Evolutionary conservation across 2,888 invertebrate species (phyloP), one percentile per base, ranked within the genome.

Genomic region (Limnephilus lunatus): DNA sequence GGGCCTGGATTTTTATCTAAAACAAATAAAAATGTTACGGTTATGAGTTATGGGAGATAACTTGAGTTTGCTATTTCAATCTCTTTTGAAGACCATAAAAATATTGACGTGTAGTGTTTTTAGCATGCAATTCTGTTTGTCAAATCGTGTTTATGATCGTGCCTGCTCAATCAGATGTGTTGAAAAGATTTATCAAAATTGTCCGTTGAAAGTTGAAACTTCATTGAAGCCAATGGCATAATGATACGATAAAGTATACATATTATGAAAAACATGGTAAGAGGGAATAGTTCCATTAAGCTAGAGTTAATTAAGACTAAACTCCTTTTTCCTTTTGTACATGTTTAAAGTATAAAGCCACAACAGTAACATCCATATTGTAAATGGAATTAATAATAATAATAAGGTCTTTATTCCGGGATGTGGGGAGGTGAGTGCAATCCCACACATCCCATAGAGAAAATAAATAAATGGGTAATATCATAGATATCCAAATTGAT

Each of bases 1-100:
- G 98, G 98, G 0, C 98, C 98, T 82, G 98, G 97, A 93, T 96
- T 95, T 95, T 97, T 98, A 90, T 97, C 97, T 96, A 94, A 93
- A 95, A 94, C 25, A 87, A 39, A 88, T 32, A 35, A 68, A n/a
- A 85, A 82, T 31, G 31, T 1, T 31, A 68, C 53, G 25, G 53
- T 68, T 25, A 53, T 53, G 53, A 53, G 19, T 53, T 19, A 14
- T 48, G 48, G 15, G 48, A 48, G 53, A 5, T 53, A 68, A 19
- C 53, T 25, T 68, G 53, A 68, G 53, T 68, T 19, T 68, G 19
- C 25, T 1, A 68, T 68, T 68, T 25, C 53, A 68, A 68, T 19
- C 19, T 68, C 53, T 68, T 25, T 48, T 48, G 48, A 68, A 68
- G 53, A 4, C 19, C 53, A 68, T 4, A 25, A 19, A 68, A 5